Base-by-base conservation (phyloP, 1,140 invertebrate species). In the Propsilocerus akamusi region DNA sequence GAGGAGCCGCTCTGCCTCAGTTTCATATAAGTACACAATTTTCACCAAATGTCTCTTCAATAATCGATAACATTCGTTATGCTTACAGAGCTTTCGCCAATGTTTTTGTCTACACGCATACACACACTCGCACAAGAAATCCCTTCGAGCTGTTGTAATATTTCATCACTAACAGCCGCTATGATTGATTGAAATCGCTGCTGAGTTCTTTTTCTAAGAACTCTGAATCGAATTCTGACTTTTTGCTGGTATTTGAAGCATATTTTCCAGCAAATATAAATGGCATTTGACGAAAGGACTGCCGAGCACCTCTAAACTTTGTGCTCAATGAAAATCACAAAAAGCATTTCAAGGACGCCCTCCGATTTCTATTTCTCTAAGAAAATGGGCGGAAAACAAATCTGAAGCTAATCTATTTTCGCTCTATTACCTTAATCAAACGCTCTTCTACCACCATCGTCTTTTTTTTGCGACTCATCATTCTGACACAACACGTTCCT, bases 291-390 rank as follows among this genome's bases (percentile, higher is more conserved):
- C n/a, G 37, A 41, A 41, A 20, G 22, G 22, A n/a, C 14, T 17
- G 37, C 22, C n/a, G 37, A 41, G 22, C 7, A 52, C 46, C 48
- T 54, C 51, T 22, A 30, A 51, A 49, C 47, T 54, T 58, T 59
- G 59, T 59, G 58, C 59, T 58, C 58, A 59, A 59, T 59, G 59
- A 56, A 58, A 59, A 55, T 37, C 50, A 52, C 52, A 50, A 22
- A 48, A 53, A 52, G 51, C 53, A 59, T 59, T 59, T 58, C 56
- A 58, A 54, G 59, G 58, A 59, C 56, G 53, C 50, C 48, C 51
- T 24, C 46, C 23, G 28, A 25, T 25, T n/a, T 20, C 20, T 46
- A 51, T 26, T 26, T 51, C 41, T 51, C 26, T 50, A 22, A 46
- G 20, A 24, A 30, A n/a, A n/a, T n/a, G n/a, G n/a, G n/a, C n/a